Evolutionary conservation across 2,113 vertebrate species (phyloP).

Genomic region (Nothobranchius furzeri): DNA sequence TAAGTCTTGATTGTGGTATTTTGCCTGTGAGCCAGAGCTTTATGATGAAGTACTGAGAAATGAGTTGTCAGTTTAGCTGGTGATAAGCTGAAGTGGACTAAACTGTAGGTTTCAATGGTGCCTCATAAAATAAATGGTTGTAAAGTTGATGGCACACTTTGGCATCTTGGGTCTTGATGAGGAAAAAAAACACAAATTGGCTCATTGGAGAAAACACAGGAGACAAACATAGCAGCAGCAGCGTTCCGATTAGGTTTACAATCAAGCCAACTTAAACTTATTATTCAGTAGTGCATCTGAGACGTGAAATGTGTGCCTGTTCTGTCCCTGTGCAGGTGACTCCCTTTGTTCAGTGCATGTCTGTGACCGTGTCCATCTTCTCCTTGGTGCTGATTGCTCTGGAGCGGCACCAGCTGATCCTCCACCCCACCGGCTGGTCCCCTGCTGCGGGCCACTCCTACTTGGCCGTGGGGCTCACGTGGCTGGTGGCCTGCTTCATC

Average conservation of each 20-base stretch:
- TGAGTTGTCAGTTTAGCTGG: too few relatives aligned
- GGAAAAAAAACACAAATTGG: background rate
- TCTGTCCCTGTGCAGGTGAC: conserved; percentile 62
- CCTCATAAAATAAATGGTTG: too few relatives aligned
- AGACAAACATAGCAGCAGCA: background rate
- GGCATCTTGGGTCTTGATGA: too few relatives aligned
- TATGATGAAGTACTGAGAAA: too few relatives aligned
- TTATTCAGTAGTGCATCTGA: too few relatives aligned
- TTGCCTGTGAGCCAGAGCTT: too few relatives aligned
- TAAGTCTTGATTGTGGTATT: too few relatives aligned
- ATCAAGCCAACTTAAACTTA: too few relatives aligned
- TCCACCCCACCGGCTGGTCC: conserved; percentile 81
- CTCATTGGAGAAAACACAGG: background rate
- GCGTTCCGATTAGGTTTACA: too few relatives aligned
- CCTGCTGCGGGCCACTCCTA: conserved; percentile 77
- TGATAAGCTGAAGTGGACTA: too few relatives aligned
- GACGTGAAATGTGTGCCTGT: background rate
- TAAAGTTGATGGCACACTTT: too few relatives aligned
- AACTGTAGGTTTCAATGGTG: too few relatives aligned
- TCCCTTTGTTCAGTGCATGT: conserved; percentile 79
- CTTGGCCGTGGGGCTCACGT: conserved; percentile 75
- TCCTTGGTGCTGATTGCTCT: conserved; percentile 80
- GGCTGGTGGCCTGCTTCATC: conserved; percentile 75
- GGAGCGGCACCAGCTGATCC: conserved; percentile 81
- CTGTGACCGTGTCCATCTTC: conserved; percentile 78